Conservation (phyloP, 2,797 vertebrate genomes). For the Periophthalmus magnuspinnatus region DNA sequence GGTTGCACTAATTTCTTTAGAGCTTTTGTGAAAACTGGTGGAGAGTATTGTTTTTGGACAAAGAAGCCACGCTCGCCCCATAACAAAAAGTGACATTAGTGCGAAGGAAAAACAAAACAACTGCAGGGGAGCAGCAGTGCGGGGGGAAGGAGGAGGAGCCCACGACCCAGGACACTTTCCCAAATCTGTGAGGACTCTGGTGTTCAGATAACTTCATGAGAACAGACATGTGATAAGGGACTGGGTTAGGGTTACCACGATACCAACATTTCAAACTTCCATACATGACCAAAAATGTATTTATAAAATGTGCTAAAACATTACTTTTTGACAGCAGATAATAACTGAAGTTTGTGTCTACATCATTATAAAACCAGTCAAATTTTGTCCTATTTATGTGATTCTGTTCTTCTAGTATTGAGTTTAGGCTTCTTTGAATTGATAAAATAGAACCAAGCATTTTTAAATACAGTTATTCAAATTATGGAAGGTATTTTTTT, state of each 20-base stretch:
- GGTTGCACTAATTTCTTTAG: conserved; percentile 24
- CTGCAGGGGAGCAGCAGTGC: conserved; percentile 61
- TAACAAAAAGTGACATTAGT: conserved; percentile 77
- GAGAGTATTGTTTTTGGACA: conserved; percentile 71
- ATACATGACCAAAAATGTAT: too few species aligned
- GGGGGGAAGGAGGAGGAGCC: conserved; percentile 29
- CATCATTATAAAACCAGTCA: too few species aligned
- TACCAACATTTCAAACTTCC: too few species aligned
- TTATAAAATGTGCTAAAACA: too few species aligned
- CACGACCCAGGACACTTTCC: conserved; percentile 42
- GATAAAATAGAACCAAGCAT: conserved; percentile 12
- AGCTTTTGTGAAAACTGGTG: conserved; percentile 68
- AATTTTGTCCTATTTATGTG: too few species aligned
- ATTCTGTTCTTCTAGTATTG: too few species aligned
- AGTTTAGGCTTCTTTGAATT: conserved; percentile 29
- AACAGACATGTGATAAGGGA: too few species aligned
- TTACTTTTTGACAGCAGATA: too few species aligned
- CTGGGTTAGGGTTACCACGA: too few species aligned
- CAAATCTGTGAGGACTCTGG: conserved; percentile 50
- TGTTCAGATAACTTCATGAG: conserved; percentile 41
- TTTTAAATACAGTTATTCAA: background rate
- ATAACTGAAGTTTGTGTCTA: too few species aligned
- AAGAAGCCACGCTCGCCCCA: conserved; percentile 61
- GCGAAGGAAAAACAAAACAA: conserved; percentile 72
- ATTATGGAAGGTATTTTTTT: too few species aligned